Percentiles rank a stretch among this genome's conserved stretches.
These are phyloP conservation scores for Cathartes aura DNA, from an alignment of 2,113 vertebrate species.

Conservation along the genomic window DNA sequence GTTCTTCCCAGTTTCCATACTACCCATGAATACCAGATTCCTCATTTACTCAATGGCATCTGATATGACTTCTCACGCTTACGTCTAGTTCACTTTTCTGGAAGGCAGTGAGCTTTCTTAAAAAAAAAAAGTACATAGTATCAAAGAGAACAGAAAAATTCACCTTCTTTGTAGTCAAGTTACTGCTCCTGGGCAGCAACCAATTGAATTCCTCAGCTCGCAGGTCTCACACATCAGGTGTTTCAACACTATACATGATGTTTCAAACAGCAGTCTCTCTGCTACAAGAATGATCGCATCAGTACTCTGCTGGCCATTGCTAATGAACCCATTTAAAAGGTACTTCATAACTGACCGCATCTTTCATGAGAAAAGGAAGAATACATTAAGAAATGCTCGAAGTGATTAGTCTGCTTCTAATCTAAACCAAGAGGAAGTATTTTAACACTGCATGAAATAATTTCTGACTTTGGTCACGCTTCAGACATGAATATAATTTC, in stretches of 20 bases:
- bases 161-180: neutral
- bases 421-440: neutral
- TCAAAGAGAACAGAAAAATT: neutral
- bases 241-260: rapidly evolving
- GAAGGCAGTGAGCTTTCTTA: neutral
- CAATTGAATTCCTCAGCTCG: rapidly evolving
- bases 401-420: neutral
- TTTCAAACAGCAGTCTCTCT: neutral
- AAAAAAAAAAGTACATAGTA: rapidly evolving
- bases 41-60: neutral
- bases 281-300: neutral
- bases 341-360: neutral
- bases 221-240: rapidly evolving
- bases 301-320: neutral
- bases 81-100: neutral
- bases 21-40: rapidly evolving
- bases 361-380: neutral
- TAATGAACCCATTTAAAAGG: neutral
- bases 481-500: neutral
- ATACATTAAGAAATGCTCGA: neutral
- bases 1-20: neutral
- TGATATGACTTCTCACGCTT: rapidly evolving
- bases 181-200: neutral
- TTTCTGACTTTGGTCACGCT: neutral
- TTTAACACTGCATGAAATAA: slow-evolving; percentile 17